Percentiles rank a stretch among this genome's conserved stretches.
Evolutionary conservation across 2,888 invertebrate species (phyloP).

Genomic region (Limenitis camilla): DNA sequence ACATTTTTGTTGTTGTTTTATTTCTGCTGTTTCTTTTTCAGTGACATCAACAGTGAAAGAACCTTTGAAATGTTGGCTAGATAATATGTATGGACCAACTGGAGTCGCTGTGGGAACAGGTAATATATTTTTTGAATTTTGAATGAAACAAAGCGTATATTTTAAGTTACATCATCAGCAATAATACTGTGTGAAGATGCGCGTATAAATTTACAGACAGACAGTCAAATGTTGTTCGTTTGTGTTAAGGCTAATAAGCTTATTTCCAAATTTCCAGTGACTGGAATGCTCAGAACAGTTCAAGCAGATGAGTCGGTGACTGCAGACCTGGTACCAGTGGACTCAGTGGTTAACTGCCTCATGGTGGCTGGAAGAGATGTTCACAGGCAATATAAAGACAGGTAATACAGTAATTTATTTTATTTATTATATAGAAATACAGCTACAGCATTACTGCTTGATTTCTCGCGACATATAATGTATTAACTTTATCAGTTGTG

Average conservation of each 20-base stretch:
- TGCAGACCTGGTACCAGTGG: slow-evolving; percentile 85
- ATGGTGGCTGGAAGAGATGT: slow-evolving; percentile 78
- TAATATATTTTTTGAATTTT: slow-evolving; percentile 31
- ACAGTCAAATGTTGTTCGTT: background rate
- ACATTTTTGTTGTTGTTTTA: background rate
- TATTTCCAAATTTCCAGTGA: slow-evolving; percentile 46
- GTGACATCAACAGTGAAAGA: slow-evolving; percentile 76
- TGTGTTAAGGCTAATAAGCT: background rate
- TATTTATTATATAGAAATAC: too few species aligned
- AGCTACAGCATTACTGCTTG: too few species aligned
- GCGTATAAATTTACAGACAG: slow-evolving; percentile 4
- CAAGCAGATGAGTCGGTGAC: slow-evolving; percentile 74
- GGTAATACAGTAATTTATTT: slow-evolving; percentile 32
- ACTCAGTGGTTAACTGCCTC: slow-evolving; percentile 79
- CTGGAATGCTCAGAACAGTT: slow-evolving; percentile 80
- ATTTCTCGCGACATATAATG: too few species aligned
- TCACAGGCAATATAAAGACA: slow-evolving; percentile 51
- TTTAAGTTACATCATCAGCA: too few species aligned
- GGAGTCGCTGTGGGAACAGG: slow-evolving; percentile 75
- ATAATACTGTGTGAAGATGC: slow-evolving; percentile 74
- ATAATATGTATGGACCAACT: slow-evolving; percentile 86
- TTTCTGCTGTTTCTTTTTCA: slow-evolving; percentile 37
- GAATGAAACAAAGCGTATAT: too few species aligned
- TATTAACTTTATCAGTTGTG: too few species aligned
- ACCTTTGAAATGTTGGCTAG: slow-evolving; percentile 82